A percentile compares a stretch with the other conserved stretches of the same genome.
phyloP scores from a whole-genome alignment of 2,888 invertebrate species.

The Leucania comma region DNA sequence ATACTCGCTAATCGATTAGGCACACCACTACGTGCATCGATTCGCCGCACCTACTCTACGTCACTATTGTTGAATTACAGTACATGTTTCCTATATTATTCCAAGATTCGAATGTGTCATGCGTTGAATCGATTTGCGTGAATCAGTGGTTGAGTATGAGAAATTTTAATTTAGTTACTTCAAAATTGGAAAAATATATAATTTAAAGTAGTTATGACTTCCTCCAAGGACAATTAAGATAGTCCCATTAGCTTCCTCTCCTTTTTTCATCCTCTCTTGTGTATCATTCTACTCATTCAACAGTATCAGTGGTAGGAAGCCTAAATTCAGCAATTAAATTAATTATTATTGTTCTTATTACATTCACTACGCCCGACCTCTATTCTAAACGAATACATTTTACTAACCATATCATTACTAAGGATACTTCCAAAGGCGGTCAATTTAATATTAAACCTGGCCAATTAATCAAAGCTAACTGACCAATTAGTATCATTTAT shows the following conservation, averaged over 20 bases:
- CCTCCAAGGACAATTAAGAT: background rate
- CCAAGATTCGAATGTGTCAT: slow-evolving; percentile 40
- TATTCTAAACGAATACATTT: slow-evolving; percentile 29
- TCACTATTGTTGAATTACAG: slow-evolving; percentile 54
- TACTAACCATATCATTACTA: slow-evolving; percentile 29
- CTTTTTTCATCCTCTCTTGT: background rate
- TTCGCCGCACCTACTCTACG: slow-evolving; percentile 60
- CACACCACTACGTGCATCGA: slow-evolving; percentile 62
- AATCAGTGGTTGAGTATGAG: slow-evolving; percentile 21
- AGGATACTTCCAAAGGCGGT: slow-evolving; percentile 24
- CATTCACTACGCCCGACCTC: slow-evolving; percentile 21
- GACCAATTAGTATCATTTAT: slow-evolving; percentile 57
- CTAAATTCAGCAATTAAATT: background rate
- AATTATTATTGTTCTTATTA: background rate
- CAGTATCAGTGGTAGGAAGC: too few species aligned
- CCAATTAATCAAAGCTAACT: slow-evolving; percentile 58
- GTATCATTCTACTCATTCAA: background rate
- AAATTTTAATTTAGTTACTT: background rate
- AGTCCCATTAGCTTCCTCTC: background rate
- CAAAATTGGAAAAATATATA: background rate
- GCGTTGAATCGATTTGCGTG: slow-evolving; percentile 48
- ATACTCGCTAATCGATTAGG: slow-evolving; percentile 67
- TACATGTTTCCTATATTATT: slow-evolving; percentile 61
- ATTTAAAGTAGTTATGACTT: too few species aligned
- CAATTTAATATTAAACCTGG: slow-evolving; percentile 26